These are phyloP conservation scores for Ichneumoninae sp. DNA, from an alignment of 2,888 invertebrate genomes.

Conservation along the genomic window DNA sequence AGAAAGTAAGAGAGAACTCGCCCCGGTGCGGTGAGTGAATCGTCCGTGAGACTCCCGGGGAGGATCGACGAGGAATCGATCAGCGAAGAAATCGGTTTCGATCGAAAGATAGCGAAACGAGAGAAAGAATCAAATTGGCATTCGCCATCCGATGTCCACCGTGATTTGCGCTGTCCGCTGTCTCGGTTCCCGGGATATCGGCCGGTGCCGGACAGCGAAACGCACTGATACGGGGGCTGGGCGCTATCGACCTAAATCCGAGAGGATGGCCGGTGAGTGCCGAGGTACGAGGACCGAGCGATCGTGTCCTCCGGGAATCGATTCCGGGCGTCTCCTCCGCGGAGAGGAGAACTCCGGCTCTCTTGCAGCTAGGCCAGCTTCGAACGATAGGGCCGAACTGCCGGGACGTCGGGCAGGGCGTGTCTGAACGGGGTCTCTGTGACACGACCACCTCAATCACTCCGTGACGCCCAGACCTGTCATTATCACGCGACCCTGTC, in stretches of 20 bases:
- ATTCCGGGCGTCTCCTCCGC: conserved; percentile 61
- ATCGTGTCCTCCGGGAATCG: conserved; percentile 71
- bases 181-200: conserved; percentile 10
- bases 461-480: conserved; percentile 82
- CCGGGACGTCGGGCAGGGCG: conserved; percentile 73
- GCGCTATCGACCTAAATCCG: conserved; percentile 29
- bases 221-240: conserved; percentile 12
- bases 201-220: conserved; percentile 28
- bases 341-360: conserved; percentile 27
- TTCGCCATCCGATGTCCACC: neutral
- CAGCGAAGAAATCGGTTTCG: neutral
- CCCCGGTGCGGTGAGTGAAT: conserved; percentile 41
- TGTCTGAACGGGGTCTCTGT: conserved; percentile 80
- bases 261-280: conserved; percentile 29
- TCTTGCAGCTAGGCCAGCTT: conserved; percentile 51
- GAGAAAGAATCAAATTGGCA: neutral
- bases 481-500: conserved; percentile 84
- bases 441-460: conserved; percentile 82
- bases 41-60: neutral
- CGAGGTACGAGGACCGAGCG: conserved; percentile 31
- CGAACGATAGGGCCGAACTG: conserved; percentile 53
- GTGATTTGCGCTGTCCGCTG: neutral
- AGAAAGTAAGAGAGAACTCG: conserved; percentile 39
- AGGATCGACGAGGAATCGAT: neutral
- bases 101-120: conserved; percentile 25